Percentiles rank a stretch among this genome's conserved stretches.
phyloP scores from a whole-genome alignment of 2,113 vertebrate species.

The Miniopterus natalensis region DNA sequence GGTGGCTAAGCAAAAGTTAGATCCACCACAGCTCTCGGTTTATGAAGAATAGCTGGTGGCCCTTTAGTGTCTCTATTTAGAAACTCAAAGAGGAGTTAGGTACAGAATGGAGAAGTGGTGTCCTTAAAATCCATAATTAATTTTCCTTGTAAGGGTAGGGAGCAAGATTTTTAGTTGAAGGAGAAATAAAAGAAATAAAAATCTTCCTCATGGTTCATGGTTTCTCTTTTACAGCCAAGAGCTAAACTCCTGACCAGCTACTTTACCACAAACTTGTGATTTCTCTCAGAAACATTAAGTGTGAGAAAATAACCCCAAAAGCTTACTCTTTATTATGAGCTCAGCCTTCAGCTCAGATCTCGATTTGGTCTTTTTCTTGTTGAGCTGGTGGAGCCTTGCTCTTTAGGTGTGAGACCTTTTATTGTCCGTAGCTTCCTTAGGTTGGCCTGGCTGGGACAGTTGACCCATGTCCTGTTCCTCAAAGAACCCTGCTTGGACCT shows the following conservation, averaged over 20 bases:
- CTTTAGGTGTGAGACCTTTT: not conserved
- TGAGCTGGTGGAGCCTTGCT: not conserved
- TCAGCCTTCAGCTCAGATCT: not conserved
- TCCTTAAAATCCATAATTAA: not conserved
- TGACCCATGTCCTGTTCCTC: not conserved
- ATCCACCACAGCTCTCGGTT: not conserved
- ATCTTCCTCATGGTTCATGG: no score
- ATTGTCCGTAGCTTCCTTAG: not conserved
- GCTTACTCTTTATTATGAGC: not conserved
- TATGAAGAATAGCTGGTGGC: not conserved
- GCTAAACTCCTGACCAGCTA: not conserved
- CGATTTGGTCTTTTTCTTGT: not conserved
- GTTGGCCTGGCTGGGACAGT: not conserved
- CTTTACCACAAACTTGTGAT: not conserved
- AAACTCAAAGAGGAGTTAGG: not conserved
- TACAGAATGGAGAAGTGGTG: not conserved
- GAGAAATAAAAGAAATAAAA: no score
- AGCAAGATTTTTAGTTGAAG: not conserved
- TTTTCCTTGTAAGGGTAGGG: not conserved
- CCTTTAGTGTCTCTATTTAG: not conserved
- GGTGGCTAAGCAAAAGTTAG: not conserved
- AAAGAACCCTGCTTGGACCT: not conserved
- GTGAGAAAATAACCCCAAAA: not conserved
- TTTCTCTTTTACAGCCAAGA: not conserved
- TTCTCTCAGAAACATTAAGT: not conserved